Percentiles rank a stretch among this genome's conserved stretches.
These are phyloP conservation scores for Macrobrachium rosenbergii DNA, from an alignment of 1,140 invertebrate genomes.

Conservation along the genomic window DNA sequence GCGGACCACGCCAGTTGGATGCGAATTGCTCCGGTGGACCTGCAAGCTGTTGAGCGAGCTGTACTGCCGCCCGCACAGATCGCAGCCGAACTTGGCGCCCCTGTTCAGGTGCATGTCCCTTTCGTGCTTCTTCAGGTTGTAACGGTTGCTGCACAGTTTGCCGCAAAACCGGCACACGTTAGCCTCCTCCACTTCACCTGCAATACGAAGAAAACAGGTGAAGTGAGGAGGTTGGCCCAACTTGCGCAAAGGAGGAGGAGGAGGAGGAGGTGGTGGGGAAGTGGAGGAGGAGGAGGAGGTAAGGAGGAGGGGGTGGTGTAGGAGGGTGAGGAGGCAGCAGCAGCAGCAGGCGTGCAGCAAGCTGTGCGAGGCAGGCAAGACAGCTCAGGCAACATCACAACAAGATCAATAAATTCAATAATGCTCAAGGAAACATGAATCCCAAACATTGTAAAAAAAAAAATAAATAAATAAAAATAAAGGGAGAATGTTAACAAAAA, in stretches of 20 bases:
- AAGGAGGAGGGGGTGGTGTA: slow-evolving; percentile 5
- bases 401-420: slow-evolving; percentile 14
- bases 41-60: slow-evolving; percentile 74
- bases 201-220: slow-evolving; percentile 63
- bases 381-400: neutral
- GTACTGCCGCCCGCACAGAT: slow-evolving; percentile 73
- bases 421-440: neutral
- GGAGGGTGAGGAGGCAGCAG: slow-evolving; percentile 4
- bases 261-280: neutral
- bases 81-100: slow-evolving; percentile 70
- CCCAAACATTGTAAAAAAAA: neutral
- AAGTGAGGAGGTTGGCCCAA: slow-evolving; percentile 30
- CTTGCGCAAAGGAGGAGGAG: slow-evolving; percentile 2
- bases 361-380: neutral
- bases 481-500: no score
- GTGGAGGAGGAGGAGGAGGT: neutral
- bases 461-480: no score
- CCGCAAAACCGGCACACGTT: slow-evolving; percentile 90
- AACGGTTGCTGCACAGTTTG: slow-evolving; percentile 87
- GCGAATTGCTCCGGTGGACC: slow-evolving; percentile 74
- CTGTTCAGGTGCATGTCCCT: slow-evolving; percentile 80
- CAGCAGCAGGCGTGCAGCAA: neutral
- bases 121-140: slow-evolving; percentile 90
- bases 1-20: slow-evolving; percentile 67
- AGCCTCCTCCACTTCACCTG: slow-evolving; percentile 64